Evolutionary conservation across 2,113 vertebrate species (phyloP), one percentile per base, ranked within the genome.

Genomic region (Perognathus longimembris): DNA sequence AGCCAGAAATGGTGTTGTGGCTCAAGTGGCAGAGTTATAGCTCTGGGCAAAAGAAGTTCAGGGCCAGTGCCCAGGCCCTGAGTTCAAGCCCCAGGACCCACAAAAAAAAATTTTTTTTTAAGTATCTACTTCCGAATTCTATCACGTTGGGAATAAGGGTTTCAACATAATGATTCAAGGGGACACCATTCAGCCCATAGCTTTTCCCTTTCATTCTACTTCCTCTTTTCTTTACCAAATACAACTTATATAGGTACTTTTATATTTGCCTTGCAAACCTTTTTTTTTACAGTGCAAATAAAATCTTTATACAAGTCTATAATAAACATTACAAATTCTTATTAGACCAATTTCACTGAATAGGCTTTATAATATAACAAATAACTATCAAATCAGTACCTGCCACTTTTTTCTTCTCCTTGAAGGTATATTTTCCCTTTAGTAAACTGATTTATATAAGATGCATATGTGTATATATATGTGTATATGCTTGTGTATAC

Each of bases 271-370:
- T 50, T 38, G 32, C 20, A 80, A 77, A 64, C 28, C 14, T 14
- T 82, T 93, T 88, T 78, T 78, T 79, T 92, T 34, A 21, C 45
- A 57, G 9, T 86, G 9, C 75, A 91, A 81, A 94, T 71, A 66
- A 22, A 92, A 84, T 87, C 64, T 61, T 73, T 50, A 75, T 69
- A 61, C 32, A 77, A 82, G 54, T 88, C 78, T 7, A 28, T 76
- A 87, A 54, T 20, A 89, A 81, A 70, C 17, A 76, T 28, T 22
- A 73, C 63, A 82, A 61, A 85, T 61, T 64, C 32, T 22, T 38
- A 54, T 63, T 66, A n/a, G 74, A 30, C 84, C 85, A 36, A 77
- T 78, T 74, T 89, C 76, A 88, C 59, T 64, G 28, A 73, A 38
- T 57, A 50, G 38, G 61, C 28, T 78, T 83, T 71, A 78, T 1